Base-by-base conservation (phyloP, 2,113 vertebrate species). In the human (Homo sapiens) region DNA sequence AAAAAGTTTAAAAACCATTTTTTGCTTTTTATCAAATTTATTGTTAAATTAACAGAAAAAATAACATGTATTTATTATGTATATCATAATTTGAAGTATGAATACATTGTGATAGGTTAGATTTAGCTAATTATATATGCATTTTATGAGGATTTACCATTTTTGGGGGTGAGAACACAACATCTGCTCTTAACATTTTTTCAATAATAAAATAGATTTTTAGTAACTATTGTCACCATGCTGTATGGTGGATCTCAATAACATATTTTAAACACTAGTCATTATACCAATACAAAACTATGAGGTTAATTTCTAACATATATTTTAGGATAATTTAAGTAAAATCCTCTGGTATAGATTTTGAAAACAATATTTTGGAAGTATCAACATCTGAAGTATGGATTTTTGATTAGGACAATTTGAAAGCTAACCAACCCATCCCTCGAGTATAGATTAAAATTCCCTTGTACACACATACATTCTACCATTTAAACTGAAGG, bases 331-430 rank as follows among this genome's bases (percentile, higher is more conserved):
- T 85, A 93, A 88, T 84, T 88, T 59, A 35, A 68, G 13, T 38
- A 78, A 97, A 89, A 80, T 10, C 8, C 32, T 72, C 45, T 84
- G 84, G 23, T 75, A 27, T 30, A 66, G 80, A 48, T 95, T 93
- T 90, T 92, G 83, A 81, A 79, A 88, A 68, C 48, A 92, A 30
- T 70, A 83, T 92, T 76, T 94, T 89, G 64, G 50, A 86, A 90
- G 20, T 11, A 59, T 66, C n/a, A 66, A 68, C 16, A 35, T 87
- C 76, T 82, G 89, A 48, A 59, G 35, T 70, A 17, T n/a, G 16
- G 8, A 66, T 66, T 14, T 61, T 27, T 66, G 27, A 14, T 14
- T 66, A 66, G 25, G 27, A 66, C 61, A 66, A 1, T 66, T 32
- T 66, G 27, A 66, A 32, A 32, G 27, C 61, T 66, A 66, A 66